Percentiles rank a stretch among this genome's conserved stretches.
phyloP scores from a whole-genome alignment of 2,797 vertebrate genomes.

The Muscicapa comitata region DNA sequence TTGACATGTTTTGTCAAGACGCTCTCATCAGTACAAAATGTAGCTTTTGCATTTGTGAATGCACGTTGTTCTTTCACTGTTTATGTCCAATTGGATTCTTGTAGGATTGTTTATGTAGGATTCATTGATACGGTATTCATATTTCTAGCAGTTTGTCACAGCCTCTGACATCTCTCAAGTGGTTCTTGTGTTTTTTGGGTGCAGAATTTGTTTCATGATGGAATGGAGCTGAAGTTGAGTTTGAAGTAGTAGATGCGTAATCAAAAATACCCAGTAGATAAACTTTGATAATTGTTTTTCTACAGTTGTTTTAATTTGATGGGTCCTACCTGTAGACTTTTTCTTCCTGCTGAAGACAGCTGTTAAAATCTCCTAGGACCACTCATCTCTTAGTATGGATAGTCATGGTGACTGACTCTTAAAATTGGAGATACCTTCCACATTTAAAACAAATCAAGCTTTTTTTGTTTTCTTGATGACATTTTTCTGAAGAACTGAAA shows the following conservation, averaged over 20 bases:
- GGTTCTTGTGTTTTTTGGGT: background rate
- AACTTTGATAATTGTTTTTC: background rate
- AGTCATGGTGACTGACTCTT: background rate
- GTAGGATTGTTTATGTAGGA: background rate
- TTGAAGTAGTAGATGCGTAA: background rate
- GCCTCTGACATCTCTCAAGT: background rate
- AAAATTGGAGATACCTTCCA: background rate
- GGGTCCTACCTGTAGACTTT: background rate
- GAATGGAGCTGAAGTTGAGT: background rate
- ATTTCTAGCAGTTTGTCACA: background rate
- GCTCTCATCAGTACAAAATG: background rate
- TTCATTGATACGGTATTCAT: background rate
- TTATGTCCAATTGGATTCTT: background rate
- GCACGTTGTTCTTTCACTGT: background rate
- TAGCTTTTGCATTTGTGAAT: background rate
- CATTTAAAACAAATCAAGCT: background rate
- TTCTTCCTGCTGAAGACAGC: background rate
- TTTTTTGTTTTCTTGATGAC: background rate
- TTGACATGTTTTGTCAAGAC: background rate
- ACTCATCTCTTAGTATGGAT: background rate
- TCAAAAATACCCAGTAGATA: background rate
- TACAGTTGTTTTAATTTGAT: background rate
- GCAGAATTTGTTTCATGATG: background rate
- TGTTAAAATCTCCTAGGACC: background rate
- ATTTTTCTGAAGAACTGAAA: background rate